Evolutionary conservation across 2,113 vertebrate species (phyloP).

Genomic region (Poecile atricapillus): DNA sequence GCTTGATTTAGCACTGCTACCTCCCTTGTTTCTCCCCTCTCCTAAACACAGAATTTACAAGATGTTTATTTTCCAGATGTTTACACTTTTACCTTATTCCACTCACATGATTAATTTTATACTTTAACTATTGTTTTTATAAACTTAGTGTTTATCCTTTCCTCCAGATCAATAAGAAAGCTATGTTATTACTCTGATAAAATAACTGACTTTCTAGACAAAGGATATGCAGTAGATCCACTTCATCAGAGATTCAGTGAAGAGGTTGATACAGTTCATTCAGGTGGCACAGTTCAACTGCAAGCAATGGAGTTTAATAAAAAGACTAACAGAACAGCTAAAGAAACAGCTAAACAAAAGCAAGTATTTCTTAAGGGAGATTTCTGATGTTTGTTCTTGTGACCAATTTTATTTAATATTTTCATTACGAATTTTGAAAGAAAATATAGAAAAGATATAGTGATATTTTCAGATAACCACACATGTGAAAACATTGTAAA

Average conservation of each 20-base stretch:
- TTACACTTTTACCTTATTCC: background rate
- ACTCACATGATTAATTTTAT: background rate
- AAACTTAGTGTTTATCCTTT: background rate
- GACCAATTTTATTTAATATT: background rate
- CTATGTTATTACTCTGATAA: background rate
- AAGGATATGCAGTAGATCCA: background rate
- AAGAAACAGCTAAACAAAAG: background rate
- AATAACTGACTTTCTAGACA: background rate
- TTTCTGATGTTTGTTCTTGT: background rate
- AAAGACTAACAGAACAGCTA: background rate
- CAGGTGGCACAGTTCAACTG: background rate
- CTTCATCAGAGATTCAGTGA: background rate
- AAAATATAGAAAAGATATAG: background rate
- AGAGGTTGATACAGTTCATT: background rate
- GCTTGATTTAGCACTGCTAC: background rate
- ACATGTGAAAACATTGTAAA: background rate
- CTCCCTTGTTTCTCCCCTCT: background rate
- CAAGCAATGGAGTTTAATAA: background rate
- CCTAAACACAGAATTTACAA: background rate
- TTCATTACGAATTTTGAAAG: background rate
- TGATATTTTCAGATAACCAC: background rate
- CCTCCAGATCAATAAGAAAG: background rate
- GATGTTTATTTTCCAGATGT: background rate
- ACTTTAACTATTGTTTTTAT: background rate
- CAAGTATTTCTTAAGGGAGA: background rate